phyloP scores from a whole-genome alignment of 2,797 vertebrate genomes.

The Eidolon dupreanum region DNA sequence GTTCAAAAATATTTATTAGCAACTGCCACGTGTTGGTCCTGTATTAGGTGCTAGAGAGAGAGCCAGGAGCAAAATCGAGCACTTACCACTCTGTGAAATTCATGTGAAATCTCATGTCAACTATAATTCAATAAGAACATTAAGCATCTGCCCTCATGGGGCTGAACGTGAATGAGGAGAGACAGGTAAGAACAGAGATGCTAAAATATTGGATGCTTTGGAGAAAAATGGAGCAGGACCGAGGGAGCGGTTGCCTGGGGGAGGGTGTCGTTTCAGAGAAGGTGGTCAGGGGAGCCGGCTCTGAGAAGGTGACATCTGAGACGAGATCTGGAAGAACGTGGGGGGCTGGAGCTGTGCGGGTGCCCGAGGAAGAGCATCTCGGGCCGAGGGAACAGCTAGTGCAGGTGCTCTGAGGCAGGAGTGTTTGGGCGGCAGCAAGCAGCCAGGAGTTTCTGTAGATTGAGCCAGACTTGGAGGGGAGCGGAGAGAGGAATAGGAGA shows the following conservation, averaged over 20 bases:
- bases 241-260: neutral
- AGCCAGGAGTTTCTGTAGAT: too few relatives aligned
- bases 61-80: neutral
- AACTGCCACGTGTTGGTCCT: neutral
- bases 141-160: neutral
- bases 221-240: neutral
- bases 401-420: neutral
- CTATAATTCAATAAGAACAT: too few relatives aligned
- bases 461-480: neutral
- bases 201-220: rapidly evolving
- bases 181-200: neutral
- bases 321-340: neutral
- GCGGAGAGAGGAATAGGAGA: too few relatives aligned
- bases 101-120: too few relatives aligned
- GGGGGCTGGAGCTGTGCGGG: neutral
- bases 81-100: too few relatives aligned
- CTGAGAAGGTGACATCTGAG: neutral
- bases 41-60: too few relatives aligned
- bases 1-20: neutral
- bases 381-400: neutral
- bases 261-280: neutral
- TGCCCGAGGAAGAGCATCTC: neutral
- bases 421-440: too few relatives aligned
- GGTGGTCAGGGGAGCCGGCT: neutral
- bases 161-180: rapidly evolving